Evolutionary conservation across 2,888 invertebrate genomes (phyloP), one percentile per base, ranked within the genome.

Genomic region (Creontiades dilutus): DNA sequence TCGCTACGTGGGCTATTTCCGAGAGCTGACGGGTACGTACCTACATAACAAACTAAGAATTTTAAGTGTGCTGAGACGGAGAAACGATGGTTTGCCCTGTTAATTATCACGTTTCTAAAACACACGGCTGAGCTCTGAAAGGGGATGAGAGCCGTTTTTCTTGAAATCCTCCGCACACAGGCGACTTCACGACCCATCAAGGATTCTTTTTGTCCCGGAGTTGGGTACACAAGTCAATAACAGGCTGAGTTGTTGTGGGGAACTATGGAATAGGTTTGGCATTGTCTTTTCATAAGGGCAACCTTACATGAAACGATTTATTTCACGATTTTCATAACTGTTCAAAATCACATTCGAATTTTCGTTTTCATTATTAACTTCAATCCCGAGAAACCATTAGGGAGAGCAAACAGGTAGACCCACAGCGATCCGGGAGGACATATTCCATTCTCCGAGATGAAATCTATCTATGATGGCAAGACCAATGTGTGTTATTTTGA

Each of bases 71-170:
- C 19, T 47, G 75, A 86, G 86, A 68, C 68, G 75, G 75, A 86
- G 86, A 86, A 86, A 86, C 86, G 75, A 75, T 27, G 27, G 86
- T 86, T 68, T 86, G 86, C 86, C 0, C 85, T 86, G 13, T 11
- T 86, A 23, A 86, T 86, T 86, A 86, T 23, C 86, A 47, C 68
- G 68, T 86, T 75, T 86, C 61, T 61, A 86, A 37, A 86, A 86
- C 23, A 86, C 68, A 86, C 57, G 37, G 9, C 16, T 0, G 47
- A 23, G 68, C 68, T 1, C 46, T 82, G 52, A 52, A 37, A 37
- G 37, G 37, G 52, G 82, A 52, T 52, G 23, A 47, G 27, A 47
- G 27, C 82, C 19, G 82, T 78, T 78, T 78, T 78, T 47, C 78
- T 78, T 19, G 78, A 68, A 23, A 68, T 68, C 68, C 68, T 68